Evolutionary conservation across 2,797 vertebrate species (phyloP), one percentile per base, ranked within the genome.

Genomic region (Platyrinchus mystaceus): DNA sequence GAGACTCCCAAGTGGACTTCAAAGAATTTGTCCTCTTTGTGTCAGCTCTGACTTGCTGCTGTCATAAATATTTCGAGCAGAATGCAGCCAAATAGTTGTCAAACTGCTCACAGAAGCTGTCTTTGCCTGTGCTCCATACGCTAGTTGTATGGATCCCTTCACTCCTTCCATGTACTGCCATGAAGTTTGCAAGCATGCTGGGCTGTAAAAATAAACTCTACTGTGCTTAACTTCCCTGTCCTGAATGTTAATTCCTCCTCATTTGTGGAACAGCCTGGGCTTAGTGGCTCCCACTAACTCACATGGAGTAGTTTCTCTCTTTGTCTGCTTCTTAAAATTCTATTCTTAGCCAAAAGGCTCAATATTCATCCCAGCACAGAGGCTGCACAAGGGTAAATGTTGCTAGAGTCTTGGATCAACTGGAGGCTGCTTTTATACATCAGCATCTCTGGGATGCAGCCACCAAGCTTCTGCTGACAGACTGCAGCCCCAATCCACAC

Each of bases 1-100:
- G 96, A 1, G 98, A 98, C 50, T 59, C 73, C 2, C 83, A 98
- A 89, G 94, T 98, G 49, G 98, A 98, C 96, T 98, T 98, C 97
- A 95, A 19, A 2, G 98, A 98, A 95, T 98, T 98, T 63, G 41
- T 98, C 16, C 67, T 96, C 55, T 63, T 98, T 22, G 92, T 98
- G 17, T 94, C 96, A 23, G 36, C 94, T 6, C 46, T 98, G 67
- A 94, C 97, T 36, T 96, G 88, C 3, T 89, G 92, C 81, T 97
- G 95, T 55, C 98, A 98, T 18, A 37, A 76, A 37, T 96, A 84
- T 84, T 78, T 75, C 22, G 8, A 95, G 80, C 59, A 91, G 83
- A 73, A 82, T 10, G 66, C 70, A 55, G 41, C 46, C 37, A 70
- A 55, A 20, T 96, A 95, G 60, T 5, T 78, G 77, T 55, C n/a